Conservation (phyloP, 2,888 invertebrate species). For the Caenorhabditis angaria region DNA sequence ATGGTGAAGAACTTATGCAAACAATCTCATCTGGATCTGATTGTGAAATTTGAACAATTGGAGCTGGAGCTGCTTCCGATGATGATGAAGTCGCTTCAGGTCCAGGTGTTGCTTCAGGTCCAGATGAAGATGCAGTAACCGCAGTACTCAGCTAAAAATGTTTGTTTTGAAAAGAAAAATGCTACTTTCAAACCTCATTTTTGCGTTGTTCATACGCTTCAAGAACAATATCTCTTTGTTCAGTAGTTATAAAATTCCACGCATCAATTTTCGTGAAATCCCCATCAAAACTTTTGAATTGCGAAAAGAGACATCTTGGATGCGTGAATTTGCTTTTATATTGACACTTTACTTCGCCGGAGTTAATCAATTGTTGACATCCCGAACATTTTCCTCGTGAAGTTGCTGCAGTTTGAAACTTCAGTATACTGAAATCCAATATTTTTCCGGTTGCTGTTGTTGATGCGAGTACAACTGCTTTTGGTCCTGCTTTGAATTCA, state of each 20-base stretch:
- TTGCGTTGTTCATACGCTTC: not conserved
- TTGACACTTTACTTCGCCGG: slow-evolving; percentile 45
- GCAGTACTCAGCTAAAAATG: too few species aligned
- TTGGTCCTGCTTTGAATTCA: slow-evolving; percentile 8
- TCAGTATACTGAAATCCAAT: not conserved
- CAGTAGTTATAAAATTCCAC: slow-evolving; percentile 7
- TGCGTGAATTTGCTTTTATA: slow-evolving; percentile 43
- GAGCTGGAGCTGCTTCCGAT: not conserved
- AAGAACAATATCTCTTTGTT: not conserved
- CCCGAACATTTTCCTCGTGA: slow-evolving; percentile 55
- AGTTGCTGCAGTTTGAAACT: not conserved
- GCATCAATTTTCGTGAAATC: slow-evolving; percentile 4
- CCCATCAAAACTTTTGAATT: slow-evolving; percentile 4
- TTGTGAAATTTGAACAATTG: not conserved
- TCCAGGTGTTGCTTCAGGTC: too few species aligned
- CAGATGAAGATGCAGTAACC: not conserved
- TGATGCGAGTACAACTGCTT: too few species aligned
- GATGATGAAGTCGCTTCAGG: not conserved
- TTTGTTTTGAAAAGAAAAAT: not conserved
- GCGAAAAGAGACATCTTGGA: slow-evolving; percentile 40
- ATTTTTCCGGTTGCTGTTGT: not conserved
- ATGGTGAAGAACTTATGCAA: not conserved
- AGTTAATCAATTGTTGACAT: slow-evolving; percentile 51
- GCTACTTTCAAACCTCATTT: not conserved
- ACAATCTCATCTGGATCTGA: not conserved